Evolutionary conservation across 2,113 vertebrate species (phyloP).

Genomic region (Chlorocebus sabaeus): DNA sequence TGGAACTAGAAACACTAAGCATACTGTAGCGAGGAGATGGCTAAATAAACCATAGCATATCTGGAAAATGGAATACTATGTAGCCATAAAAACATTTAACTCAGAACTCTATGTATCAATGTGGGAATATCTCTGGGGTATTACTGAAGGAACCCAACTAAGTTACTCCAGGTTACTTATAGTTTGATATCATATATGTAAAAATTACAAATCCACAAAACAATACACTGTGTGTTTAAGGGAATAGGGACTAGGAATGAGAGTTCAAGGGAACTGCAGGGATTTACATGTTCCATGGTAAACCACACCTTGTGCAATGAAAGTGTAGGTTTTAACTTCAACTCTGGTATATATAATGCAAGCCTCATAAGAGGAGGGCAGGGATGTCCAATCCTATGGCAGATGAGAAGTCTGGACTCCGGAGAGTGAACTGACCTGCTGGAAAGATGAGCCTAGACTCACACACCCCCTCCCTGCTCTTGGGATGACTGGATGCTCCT

Average conservation of each 20-base stretch:
- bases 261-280: not conserved
- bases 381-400: rapidly evolving
- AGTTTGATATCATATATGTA: not conserved
- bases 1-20: not conserved
- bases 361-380: no score
- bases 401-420: not conserved
- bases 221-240: not conserved
- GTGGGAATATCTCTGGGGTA: not conserved
- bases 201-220: not conserved
- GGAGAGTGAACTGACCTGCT: not conserved
- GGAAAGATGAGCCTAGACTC: not conserved
- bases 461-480: not conserved
- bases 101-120: rapidly evolving
- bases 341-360: rapidly evolving
- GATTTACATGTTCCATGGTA: rapidly evolving
- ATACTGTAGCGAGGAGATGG: no score
- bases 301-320: rapidly evolving
- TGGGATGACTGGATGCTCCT: not conserved
- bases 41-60: not conserved
- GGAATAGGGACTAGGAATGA: not conserved
- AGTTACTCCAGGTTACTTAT: not conserved
- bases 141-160: not conserved
- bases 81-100: not conserved
- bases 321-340: not conserved
- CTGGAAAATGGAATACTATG: rapidly evolving